Evolutionary conservation across 2,113 vertebrate species (phyloP).

Genomic region (Pitta sordida): DNA sequence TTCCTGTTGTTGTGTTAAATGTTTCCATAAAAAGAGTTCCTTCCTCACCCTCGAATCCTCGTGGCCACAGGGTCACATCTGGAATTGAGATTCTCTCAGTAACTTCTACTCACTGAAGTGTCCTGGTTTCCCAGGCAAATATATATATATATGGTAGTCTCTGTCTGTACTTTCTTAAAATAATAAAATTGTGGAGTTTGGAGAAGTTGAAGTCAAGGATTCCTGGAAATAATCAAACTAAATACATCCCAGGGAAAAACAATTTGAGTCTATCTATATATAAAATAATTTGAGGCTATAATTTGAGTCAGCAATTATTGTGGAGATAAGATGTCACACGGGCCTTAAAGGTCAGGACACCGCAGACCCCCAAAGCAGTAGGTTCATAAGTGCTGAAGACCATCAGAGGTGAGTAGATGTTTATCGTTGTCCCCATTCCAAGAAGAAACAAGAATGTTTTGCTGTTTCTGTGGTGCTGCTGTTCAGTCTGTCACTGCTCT

Average conservation of each 20-base stretch:
- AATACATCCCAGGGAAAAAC: not conserved
- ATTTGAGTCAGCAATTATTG: too few species aligned
- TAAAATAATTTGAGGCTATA: too few species aligned
- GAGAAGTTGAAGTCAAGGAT: not conserved
- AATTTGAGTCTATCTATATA: too few species aligned
- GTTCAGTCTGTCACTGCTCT: rapidly evolving
- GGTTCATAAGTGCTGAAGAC: not conserved
- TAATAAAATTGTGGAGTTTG: not conserved
- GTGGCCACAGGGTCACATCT: not conserved
- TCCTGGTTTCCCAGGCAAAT: not conserved
- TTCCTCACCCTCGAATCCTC: not conserved
- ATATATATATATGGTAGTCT: not conserved
- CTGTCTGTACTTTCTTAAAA: not conserved
- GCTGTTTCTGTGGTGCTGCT: not conserved
- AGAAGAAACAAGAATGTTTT: not conserved
- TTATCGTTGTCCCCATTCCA: not conserved
- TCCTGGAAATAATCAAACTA: not conserved
- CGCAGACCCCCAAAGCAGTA: not conserved
- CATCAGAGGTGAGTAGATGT: not conserved
- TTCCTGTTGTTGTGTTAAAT: conserved; percentile 7
- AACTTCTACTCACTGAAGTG: not conserved
- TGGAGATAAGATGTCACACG: not conserved
- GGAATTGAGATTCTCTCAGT: not conserved
- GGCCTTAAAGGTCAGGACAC: not conserved
- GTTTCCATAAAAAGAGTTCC: not conserved